Evolutionary conservation across 2,888 invertebrate species (phyloP).

Genomic region (Gnatocerus cornutus): DNA sequence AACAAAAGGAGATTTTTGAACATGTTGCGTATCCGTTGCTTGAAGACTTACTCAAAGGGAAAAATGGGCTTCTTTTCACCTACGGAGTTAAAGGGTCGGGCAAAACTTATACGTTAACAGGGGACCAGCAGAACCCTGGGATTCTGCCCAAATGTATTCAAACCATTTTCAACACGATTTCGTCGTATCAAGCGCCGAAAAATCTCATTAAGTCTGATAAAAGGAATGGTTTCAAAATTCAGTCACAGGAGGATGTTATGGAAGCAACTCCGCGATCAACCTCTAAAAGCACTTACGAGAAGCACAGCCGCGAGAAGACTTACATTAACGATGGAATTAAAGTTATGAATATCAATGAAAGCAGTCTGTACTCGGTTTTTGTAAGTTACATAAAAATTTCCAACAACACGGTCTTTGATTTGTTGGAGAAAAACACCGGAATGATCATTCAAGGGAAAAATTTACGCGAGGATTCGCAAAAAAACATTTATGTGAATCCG

Average conservation of each 20-base stretch:
- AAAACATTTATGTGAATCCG: slow-evolving; percentile 95
- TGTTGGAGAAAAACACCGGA: slow-evolving; percentile 85
- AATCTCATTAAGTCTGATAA: slow-evolving; percentile 94
- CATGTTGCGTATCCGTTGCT: slow-evolving; percentile 90
- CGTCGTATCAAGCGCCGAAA: slow-evolving; percentile 87
- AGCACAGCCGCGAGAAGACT: slow-evolving; percentile 56
- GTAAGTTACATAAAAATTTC: slow-evolving; percentile 97
- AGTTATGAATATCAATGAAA: slow-evolving; percentile 80
- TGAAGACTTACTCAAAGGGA: slow-evolving; percentile 88
- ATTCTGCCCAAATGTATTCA: slow-evolving; percentile 92
- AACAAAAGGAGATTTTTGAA: slow-evolving; percentile 90
- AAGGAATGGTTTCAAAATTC: slow-evolving; percentile 95
- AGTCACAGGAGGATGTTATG: slow-evolving; percentile 91
- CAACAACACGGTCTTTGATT: slow-evolving; percentile 96
- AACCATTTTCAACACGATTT: slow-evolving; percentile 94
- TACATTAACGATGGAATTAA: slow-evolving; percentile 65
- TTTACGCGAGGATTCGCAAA: slow-evolving; percentile 88
- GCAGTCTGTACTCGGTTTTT: slow-evolving; percentile 85
- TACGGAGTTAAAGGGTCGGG: slow-evolving; percentile 98
- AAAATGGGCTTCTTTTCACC: slow-evolving; percentile 94
- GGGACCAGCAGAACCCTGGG: slow-evolving; percentile 83
- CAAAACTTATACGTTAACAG: slow-evolving; percentile 98
- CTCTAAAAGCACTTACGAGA: slow-evolving; percentile 5
- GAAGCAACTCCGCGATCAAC: slow-evolving; percentile 65
- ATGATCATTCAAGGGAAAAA: slow-evolving; percentile 90